Evolutionary conservation across 2,797 vertebrate genomes (phyloP).

Genomic region (Epinephelus malabaricus): DNA sequence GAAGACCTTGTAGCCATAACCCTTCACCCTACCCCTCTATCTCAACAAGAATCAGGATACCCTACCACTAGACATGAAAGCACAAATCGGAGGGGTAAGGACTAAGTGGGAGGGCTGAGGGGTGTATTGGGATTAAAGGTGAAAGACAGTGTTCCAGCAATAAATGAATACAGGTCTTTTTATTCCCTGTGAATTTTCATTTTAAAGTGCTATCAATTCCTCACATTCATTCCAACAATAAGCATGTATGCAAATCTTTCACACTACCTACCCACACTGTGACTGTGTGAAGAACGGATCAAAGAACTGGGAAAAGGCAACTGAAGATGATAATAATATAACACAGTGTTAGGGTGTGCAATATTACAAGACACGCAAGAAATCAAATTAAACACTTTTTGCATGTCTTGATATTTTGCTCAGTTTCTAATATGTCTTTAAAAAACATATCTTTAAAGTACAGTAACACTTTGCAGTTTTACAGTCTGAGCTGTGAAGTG

Average conservation of each 20-base stretch:
- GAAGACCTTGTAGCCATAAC: too few species aligned
- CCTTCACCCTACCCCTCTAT: too few species aligned
- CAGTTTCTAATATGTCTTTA: slow-evolving; percentile 27
- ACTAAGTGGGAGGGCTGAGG: too few species aligned
- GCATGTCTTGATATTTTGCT: slow-evolving; percentile 8
- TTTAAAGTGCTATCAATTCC: background rate
- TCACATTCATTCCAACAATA: background rate
- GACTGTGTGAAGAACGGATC: slow-evolving; percentile 4
- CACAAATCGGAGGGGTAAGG: too few species aligned
- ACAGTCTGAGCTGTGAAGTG: slow-evolving; percentile 58
- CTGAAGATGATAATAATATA: background rate
- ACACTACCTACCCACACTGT: slow-evolving; percentile 5
- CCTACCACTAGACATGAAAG: too few species aligned
- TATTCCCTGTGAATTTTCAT: slow-evolving; percentile 2
- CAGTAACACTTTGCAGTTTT: slow-evolving; percentile 52
- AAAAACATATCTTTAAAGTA: slow-evolving; percentile 30
- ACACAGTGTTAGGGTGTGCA: background rate
- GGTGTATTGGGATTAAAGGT: background rate
- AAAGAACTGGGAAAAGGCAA: slow-evolving; percentile 20
- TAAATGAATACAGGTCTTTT: background rate
- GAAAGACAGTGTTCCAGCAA: background rate
- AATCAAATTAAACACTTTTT: slow-evolving; percentile 22
- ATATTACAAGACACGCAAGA: slow-evolving; percentile 8
- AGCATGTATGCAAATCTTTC: background rate
- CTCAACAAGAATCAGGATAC: too few species aligned